A percentile compares a stretch with the other conserved stretches of the same genome.
These are phyloP conservation scores for Drosophila burlai DNA, from an alignment of 1,140 invertebrate genomes.

Conservation along the genomic window DNA sequence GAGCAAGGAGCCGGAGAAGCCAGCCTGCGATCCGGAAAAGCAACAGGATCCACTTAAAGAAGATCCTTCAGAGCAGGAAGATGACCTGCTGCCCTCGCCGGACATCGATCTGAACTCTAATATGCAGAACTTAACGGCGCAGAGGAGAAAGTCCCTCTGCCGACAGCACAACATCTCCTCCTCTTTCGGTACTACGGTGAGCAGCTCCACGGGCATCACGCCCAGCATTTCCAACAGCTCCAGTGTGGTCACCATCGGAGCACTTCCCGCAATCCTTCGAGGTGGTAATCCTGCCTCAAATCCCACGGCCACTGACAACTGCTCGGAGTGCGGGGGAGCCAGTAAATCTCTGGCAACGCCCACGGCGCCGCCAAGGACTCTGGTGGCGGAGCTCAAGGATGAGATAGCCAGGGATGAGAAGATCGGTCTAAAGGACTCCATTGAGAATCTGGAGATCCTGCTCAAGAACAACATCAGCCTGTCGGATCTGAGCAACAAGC, in stretches of 20 bases:
- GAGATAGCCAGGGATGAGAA: slow-evolving; percentile 72
- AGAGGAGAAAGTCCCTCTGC: slow-evolving; percentile 80
- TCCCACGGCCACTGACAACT: slow-evolving; percentile 48
- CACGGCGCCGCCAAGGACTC: slow-evolving; percentile 56
- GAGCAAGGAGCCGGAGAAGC: slow-evolving; percentile 11
- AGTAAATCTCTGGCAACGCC: slow-evolving; percentile 46
- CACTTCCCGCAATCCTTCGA: slow-evolving; percentile 54
- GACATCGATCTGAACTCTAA: slow-evolving; percentile 83
- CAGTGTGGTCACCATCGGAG: slow-evolving; percentile 77
- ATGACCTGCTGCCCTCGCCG: slow-evolving; percentile 62
- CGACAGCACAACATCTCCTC: slow-evolving; percentile 83
- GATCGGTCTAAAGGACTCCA: slow-evolving; percentile 75
- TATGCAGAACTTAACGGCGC: slow-evolving; percentile 80
- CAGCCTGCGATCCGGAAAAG: neutral
- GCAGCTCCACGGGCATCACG: slow-evolving; percentile 74
- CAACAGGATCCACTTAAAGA: neutral
- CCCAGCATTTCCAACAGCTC: slow-evolving; percentile 81
- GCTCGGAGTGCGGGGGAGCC: slow-evolving; percentile 37
- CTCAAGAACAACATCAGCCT: slow-evolving; percentile 84
- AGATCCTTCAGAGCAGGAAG: slow-evolving; percentile 27
- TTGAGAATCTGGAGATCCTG: slow-evolving; percentile 83
- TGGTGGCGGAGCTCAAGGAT: slow-evolving; percentile 71
- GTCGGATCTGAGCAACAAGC: slow-evolving; percentile 82
- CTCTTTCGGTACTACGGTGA: slow-evolving; percentile 76
- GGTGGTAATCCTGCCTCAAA: slow-evolving; percentile 46